Conservation (phyloP, 30 jellyfish, hydroid and myxozoan species). For the Pelagia noctiluca region DNA sequence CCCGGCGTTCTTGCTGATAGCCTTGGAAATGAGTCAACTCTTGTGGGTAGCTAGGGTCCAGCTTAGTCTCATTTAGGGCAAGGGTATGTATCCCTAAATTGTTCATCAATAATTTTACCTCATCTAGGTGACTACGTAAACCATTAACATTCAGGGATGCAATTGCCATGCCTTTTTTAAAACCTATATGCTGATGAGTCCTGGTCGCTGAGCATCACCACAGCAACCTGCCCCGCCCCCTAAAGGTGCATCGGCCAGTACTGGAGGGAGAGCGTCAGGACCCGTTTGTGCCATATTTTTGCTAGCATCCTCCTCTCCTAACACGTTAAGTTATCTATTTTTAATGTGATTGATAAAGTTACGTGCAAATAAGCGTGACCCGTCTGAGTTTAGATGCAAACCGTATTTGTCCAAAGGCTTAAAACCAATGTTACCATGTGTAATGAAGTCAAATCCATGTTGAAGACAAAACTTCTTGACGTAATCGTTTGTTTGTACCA, state of each 20-base stretch:
- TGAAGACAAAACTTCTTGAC: neutral
- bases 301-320: slow-evolving; percentile 24
- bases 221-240: slow-evolving; percentile 23
- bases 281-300: slow-evolving; percentile 5
- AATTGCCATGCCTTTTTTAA: too few relatives aligned
- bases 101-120: too few relatives aligned
- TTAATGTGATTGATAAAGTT: slow-evolving; percentile 13
- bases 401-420: neutral
- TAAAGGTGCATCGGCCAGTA: slow-evolving; percentile 18
- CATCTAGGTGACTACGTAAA: too few relatives aligned
- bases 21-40: too few relatives aligned
- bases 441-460: slow-evolving; percentile 5
- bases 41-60: slow-evolving; percentile 1
- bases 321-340: neutral
- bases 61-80: neutral
- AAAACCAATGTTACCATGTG: slow-evolving; percentile 8
- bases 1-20: too few relatives aligned
- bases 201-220: neutral
- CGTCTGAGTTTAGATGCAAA: slow-evolving; percentile 9
- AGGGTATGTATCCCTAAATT: too few relatives aligned
- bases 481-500: neutral
- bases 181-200: neutral
- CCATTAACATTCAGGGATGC: too few relatives aligned
- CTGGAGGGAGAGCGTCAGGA: slow-evolving; percentile 3
- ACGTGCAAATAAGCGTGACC: slow-evolving; percentile 11